Evolutionary conservation across 2,888 invertebrate species (phyloP), one percentile per base, ranked within the genome.

Genomic region (Xestia c-nigrum): DNA sequence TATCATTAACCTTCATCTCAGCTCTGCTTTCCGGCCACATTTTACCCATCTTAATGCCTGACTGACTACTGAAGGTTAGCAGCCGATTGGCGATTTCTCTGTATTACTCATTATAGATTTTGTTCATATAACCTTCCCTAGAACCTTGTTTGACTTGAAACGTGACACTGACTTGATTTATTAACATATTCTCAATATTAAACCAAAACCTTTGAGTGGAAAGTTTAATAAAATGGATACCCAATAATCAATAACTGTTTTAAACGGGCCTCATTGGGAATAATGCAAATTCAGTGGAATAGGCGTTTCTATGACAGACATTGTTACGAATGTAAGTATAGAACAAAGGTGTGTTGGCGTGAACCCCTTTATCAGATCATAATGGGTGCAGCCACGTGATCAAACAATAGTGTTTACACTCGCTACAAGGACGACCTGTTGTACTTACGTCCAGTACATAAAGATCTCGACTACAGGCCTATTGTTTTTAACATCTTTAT

Each of bases 341-440:
- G 88, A 92, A 93, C 93, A 93, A 93, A 93, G 91, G 91, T 92
- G 90, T 88, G 89, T 88, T 88, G 87, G 89, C 89, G 90, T 90
- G 91, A 90, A 92, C 90, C 89, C 89, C 92, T 93, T 94, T 94
- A 94, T 94, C 93, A 93, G 92, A 94, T 93, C 91, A 94, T 95
- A 94, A 94, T 95, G 90, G 92, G 89, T 87, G 89, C 90, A 90
- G 91, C 94, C 95, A 95, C 94, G 95, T 95, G 95, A 95, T 93
- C 89, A 93, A 95, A 95, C 95, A 95, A 96, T 94, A 92, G 94
- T 95, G 95, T 96, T 95, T 96, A 94, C 93, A 93, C 90, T 95
- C 85, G 87, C 80, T 85, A 91, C 94, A 95, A 95, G 94, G 94
- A 94, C 94, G 88, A 89, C 89, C 87, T 91, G 89, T 90, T 90